Evolutionary conservation across 2,113 vertebrate species (phyloP), one percentile per base, ranked within the genome.

Genomic region (Candoia aspera): DNA sequence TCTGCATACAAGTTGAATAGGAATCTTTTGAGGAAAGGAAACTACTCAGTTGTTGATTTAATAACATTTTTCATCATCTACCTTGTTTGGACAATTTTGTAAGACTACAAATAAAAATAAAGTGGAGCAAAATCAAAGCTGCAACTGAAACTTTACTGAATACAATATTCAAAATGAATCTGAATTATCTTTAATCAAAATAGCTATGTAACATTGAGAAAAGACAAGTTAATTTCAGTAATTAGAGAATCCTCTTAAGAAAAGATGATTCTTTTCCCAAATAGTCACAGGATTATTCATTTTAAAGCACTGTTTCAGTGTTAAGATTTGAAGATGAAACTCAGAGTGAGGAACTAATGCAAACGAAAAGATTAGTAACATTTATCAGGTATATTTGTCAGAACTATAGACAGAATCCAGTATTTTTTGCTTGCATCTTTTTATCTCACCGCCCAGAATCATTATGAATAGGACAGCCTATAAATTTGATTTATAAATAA

Each of bases 1-100:
- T n/a, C n/a, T n/a, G n/a, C n/a, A n/a, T n/a, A n/a, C n/a, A n/a
- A n/a, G n/a, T n/a, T n/a, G n/a, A n/a, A n/a, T n/a, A n/a, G n/a
- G n/a, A n/a, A 46, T 29, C 92, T 57, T 87, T 64, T 2, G 33
- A 92, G 89, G 91, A 95, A 37, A 79, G 21, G 17, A 37, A 79
- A 79, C 8, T 79, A 33, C 92, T 37, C 12, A 49, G 13, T 11
- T 84, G 86, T 62, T 85, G 13, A 29, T 37, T 57, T 86, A 26
- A 29, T 49, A 59, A 6, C 64, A 33, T 86, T 87, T 29, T 21
- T 91, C 94, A 11, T 29, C 33, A 1, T 86, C 93, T 89, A 92
- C 24, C 17, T 87, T 64, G 62, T 26, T 26, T 29, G 24, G 29
- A 53, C 10, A 86, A 54, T 29, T 86, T 29, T 86, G 46, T 85